phyloP scores from a whole-genome alignment of 2,113 vertebrate species.

The Microcebus murinus region DNA sequence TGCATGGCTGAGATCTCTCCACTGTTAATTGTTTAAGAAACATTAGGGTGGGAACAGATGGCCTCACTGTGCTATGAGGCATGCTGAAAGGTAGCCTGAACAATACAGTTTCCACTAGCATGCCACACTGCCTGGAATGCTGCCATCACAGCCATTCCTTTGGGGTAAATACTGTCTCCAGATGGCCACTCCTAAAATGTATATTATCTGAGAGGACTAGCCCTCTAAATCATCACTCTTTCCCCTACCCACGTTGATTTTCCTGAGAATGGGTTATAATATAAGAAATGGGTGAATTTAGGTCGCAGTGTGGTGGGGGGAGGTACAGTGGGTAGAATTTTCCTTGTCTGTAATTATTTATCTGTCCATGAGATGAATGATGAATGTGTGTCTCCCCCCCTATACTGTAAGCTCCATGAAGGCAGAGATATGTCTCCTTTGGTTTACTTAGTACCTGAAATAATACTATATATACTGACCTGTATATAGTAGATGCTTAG shows the following conservation, averaged over 20 bases:
- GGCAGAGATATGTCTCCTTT: background rate
- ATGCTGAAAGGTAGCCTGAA: conserved; percentile 38
- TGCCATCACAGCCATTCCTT: conserved; percentile 17
- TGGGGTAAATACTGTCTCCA: conserved; percentile 47
- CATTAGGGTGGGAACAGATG: conserved; percentile 52
- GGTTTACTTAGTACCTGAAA: background rate
- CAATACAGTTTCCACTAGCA: conserved; percentile 31
- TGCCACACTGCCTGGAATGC: conserved; percentile 31
- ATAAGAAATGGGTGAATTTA: conserved; percentile 17
- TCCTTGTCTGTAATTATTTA: conserved; percentile 24
- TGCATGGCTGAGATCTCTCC: conserved; percentile 5
- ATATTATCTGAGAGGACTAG: conserved; percentile 13
- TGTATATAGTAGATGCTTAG: background rate
- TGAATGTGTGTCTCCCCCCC: background rate
- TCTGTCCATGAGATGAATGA: background rate
- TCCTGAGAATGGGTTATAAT: background rate
- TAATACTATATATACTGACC: background rate
- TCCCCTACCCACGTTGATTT: background rate
- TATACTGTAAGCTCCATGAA: background rate
- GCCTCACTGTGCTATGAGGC: conserved; percentile 25
- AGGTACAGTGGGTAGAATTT: background rate
- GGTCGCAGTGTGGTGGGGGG: background rate
- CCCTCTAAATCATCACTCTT: conserved; percentile 31
- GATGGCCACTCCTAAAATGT: conserved; percentile 58
- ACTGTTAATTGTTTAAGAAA: conserved; percentile 42